These are phyloP conservation scores for Thomomys bottae DNA, from an alignment of 2,113 vertebrate genomes.

Conservation along the genomic window DNA sequence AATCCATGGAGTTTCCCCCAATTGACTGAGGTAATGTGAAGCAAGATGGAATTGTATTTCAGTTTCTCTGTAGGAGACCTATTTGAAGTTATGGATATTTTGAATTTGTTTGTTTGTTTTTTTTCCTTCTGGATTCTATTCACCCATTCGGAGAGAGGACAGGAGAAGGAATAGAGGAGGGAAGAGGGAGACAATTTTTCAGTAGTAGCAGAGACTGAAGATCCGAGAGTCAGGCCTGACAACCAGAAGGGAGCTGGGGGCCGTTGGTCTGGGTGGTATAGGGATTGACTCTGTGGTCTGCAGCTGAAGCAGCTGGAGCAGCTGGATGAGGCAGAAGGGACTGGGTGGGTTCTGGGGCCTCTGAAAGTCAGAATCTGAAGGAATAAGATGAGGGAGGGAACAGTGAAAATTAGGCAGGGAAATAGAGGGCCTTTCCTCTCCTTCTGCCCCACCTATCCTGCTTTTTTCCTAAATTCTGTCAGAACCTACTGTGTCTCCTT, in stretches of 20 bases:
- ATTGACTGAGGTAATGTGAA: neutral
- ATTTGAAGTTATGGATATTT: neutral
- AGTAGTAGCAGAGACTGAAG: neutral
- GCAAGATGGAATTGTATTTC: neutral
- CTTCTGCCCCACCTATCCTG: neutral
- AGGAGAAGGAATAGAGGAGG: neutral
- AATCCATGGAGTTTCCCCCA: neutral
- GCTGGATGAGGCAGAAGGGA: neutral
- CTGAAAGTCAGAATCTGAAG: neutral
- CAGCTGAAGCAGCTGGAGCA: neutral
- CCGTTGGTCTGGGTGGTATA: accelerated
- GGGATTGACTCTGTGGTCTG: accelerated
- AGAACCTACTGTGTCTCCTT: neutral
- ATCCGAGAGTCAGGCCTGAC: neutral
- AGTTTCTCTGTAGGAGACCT: neutral
- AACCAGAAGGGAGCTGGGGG: neutral
- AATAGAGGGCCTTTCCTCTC: neutral
- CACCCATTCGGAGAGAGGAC: neutral
- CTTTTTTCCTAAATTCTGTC: neutral
- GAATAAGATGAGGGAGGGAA: neutral
- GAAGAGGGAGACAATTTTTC: too few species aligned
- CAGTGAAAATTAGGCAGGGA: accelerated
- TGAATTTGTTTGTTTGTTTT: neutral
- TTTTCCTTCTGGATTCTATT: neutral
- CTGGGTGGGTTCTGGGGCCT: neutral